A percentile compares a stretch with the other conserved stretches of the same genome.
phyloP scores from a whole-genome alignment of 2,113 vertebrate species.

The Phocoena phocoena region DNA sequence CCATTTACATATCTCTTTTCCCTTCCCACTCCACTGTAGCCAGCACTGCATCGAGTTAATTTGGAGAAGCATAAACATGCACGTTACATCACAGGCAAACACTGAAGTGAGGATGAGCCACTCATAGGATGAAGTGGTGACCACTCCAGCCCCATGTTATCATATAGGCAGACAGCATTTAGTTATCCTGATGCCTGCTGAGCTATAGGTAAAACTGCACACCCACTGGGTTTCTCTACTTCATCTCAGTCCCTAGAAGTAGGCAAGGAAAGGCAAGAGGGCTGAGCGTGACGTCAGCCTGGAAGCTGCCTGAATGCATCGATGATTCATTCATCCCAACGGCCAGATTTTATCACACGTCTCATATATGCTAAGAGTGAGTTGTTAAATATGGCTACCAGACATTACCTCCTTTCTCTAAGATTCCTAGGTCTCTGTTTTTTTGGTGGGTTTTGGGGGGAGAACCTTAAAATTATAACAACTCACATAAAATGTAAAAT shows the following conservation, averaged over 20 bases:
- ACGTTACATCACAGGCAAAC: background rate
- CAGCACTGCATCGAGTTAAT: background rate
- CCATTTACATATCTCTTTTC: too few relatives aligned
- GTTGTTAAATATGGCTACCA: conserved; percentile 34
- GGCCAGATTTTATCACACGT: background rate
- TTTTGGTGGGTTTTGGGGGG: background rate
- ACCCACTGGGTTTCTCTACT: background rate
- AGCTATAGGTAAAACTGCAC: background rate
- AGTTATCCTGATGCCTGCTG: background rate
- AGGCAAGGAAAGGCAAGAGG: background rate
- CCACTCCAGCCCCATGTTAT: background rate
- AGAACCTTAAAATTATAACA: background rate
- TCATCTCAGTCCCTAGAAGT: background rate
- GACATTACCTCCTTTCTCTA: background rate
- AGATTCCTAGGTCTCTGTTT: background rate
- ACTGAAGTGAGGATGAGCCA: background rate
- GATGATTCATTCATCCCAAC: background rate
- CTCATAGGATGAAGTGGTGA: background rate
- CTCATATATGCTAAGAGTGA: background rate
- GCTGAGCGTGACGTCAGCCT: background rate
- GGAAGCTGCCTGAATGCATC: background rate
- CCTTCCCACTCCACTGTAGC: background rate
- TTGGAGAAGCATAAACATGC: background rate
- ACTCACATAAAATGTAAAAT: background rate
- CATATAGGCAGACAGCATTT: background rate